Percentiles rank a stretch among this genome's conserved stretches.
Evolutionary conservation across 2,113 vertebrate genomes (phyloP).

Genomic region (Cyprinodon brontotheroides): DNA sequence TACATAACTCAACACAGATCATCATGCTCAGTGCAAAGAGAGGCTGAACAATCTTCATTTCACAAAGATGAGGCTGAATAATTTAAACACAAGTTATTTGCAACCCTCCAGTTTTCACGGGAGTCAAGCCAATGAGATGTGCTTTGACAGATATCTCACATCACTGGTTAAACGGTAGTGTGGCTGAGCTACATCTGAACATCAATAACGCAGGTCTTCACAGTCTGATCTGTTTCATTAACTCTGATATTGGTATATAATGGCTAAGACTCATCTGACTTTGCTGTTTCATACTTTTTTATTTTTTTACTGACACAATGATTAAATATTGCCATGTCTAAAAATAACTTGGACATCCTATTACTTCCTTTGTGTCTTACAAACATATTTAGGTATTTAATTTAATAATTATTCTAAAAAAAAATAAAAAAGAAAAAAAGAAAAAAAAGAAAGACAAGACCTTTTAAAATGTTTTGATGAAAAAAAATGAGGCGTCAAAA

Average conservation of each 20-base stretch:
- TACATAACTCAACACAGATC: constrained; percentile 38
- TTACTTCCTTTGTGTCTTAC: background rate
- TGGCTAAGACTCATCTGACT: constrained; percentile 30
- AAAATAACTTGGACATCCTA: background rate
- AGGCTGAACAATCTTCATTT: constrained; percentile 56
- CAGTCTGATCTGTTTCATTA: constrained; percentile 61
- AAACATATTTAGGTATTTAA: background rate
- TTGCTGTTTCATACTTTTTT: constrained; percentile 31
- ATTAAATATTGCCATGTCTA: constrained; percentile 1
- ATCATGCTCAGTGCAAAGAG: constrained; percentile 34
- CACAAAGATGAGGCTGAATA: constrained; percentile 61
- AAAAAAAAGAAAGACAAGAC: background rate
- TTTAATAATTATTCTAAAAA: background rate
- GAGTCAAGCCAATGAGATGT: constrained; percentile 50
- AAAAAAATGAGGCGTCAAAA: background rate
- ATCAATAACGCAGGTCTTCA: constrained; percentile 62
- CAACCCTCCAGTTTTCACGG: constrained; percentile 57
- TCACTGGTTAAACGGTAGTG: constrained; percentile 59
- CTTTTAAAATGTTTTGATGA: background rate
- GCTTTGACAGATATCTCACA: constrained; percentile 56
- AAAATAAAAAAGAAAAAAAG: background rate
- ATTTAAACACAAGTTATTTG: constrained; percentile 66
- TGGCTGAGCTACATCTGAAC: constrained; percentile 49
- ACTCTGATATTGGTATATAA: constrained; percentile 51
- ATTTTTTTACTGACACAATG: constrained; percentile 11